phyloP scores from a whole-genome alignment of 2,797 vertebrate species.

The Coranthus polyacanthus region DNA sequence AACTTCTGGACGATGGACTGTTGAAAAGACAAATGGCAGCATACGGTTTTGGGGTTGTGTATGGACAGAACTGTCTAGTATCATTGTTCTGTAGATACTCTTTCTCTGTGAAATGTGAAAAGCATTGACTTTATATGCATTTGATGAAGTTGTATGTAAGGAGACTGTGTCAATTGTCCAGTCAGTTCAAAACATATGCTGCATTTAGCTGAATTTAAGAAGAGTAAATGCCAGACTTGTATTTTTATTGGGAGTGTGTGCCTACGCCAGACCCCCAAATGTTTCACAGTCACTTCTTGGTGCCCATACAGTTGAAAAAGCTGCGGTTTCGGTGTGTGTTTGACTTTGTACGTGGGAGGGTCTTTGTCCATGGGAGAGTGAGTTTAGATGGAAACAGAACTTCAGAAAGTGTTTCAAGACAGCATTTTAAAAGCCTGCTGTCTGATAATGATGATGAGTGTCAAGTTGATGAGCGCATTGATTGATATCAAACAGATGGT shows the following conservation, averaged over 20 bases:
- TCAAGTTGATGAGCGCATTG: constrained; percentile 53
- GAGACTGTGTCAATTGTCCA: no score
- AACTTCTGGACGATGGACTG: no score
- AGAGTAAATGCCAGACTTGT: no score
- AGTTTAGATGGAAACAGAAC: constrained; percentile 71
- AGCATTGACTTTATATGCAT: no score
- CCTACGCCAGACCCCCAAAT: constrained; percentile 19
- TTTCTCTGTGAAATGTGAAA: no score
- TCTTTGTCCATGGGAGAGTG: constrained; percentile 73
- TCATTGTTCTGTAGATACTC: no score
- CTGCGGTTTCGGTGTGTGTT: constrained; percentile 57
- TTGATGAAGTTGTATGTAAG: no score
- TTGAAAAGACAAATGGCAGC: no score
- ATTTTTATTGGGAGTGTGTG: constrained; percentile 17
- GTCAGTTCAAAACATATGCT: no score
- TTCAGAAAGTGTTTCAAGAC: constrained; percentile 75
- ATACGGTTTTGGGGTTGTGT: no score
- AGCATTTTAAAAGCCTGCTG: constrained; percentile 53
- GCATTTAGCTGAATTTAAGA: no score
- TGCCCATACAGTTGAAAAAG: constrained; percentile 36
- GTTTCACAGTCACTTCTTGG: constrained; percentile 40
- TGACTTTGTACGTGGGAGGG: constrained; percentile 40
- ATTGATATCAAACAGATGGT: constrained; percentile 71
- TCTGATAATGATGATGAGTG: constrained; percentile 72
- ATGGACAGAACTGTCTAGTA: no score